phyloP scores from a whole-genome alignment of 2,113 vertebrate species.

The Corythoichthys intestinalis region DNA sequence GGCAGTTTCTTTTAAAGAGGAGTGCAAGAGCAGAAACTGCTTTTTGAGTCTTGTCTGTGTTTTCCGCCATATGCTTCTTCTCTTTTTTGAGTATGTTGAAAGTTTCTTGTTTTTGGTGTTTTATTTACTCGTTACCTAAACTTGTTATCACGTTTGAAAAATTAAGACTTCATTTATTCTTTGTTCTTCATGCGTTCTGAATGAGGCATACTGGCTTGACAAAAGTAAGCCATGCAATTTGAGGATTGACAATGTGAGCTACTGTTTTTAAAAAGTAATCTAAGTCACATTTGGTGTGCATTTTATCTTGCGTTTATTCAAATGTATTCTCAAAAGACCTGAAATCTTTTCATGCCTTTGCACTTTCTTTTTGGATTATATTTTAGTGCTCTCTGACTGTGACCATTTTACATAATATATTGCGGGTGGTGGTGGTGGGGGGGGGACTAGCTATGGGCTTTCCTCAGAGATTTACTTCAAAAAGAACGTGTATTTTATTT shows the following conservation, averaged over 20 bases:
- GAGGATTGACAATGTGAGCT: background rate
- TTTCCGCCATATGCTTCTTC: background rate
- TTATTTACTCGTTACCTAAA: background rate
- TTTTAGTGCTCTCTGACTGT: background rate
- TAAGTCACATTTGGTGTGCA: conserved; percentile 11
- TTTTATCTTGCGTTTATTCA: background rate
- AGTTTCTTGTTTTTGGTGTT: background rate
- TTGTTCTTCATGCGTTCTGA: background rate
- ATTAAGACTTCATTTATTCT: background rate
- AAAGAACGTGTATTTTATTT: background rate
- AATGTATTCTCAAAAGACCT: conserved; percentile 1
- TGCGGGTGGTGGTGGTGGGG: background rate
- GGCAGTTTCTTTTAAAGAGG: too few species aligned
- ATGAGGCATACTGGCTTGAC: background rate
- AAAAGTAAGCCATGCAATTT: background rate
- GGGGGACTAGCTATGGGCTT: background rate
- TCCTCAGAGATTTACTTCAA: background rate
- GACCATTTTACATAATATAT: background rate
- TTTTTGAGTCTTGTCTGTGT: too few species aligned
- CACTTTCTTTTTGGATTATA: background rate
- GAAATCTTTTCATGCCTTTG: conserved; percentile 9
- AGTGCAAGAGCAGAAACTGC: too few species aligned
- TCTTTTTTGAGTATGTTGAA: background rate
- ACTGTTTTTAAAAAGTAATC: conserved; percentile 8
- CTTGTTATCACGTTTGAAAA: background rate